phyloP scores from a whole-genome alignment of 2,888 invertebrate genomes.

The Zonitis immaculata region DNA sequence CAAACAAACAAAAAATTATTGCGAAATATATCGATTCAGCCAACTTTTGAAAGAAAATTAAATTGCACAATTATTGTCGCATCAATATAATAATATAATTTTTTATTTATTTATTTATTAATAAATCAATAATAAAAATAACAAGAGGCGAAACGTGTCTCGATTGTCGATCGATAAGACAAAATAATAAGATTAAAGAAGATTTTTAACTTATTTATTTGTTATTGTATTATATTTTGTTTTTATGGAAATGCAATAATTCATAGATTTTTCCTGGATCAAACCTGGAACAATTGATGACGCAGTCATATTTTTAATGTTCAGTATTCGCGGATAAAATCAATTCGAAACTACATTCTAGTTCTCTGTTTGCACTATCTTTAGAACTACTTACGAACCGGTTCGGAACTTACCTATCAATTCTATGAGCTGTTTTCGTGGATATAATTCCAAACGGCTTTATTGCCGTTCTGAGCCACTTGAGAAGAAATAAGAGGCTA shows the following conservation, averaged over 20 bases:
- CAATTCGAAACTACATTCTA: no score
- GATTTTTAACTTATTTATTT: constrained; percentile 2
- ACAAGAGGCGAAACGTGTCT: not conserved
- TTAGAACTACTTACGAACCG: no score
- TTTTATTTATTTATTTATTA: not conserved
- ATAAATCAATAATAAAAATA: not conserved
- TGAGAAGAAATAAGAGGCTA: no score
- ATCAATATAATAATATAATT: not conserved
- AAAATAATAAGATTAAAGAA: constrained; percentile 11
- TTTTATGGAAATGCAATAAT: not conserved
- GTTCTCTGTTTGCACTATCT: no score
- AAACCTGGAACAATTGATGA: no score
- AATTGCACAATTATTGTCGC: constrained; percentile 2
- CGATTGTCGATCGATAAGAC: constrained; percentile 7
- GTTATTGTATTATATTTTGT: not conserved
- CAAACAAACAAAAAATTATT: constrained; percentile 13
- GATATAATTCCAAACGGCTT: no score
- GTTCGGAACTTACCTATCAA: no score
- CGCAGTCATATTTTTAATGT: no score
- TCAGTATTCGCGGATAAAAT: no score
- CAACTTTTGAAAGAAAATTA: constrained; percentile 12
- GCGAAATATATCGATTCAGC: constrained; percentile 14
- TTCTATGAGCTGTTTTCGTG: no score
- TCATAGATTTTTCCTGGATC: no score
- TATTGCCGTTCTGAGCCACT: no score